Percentiles rank a stretch among this genome's conserved stretches.
Conservation (phyloP, 2,797 vertebrate species). For the Cirrhinus molitorella region DNA sequence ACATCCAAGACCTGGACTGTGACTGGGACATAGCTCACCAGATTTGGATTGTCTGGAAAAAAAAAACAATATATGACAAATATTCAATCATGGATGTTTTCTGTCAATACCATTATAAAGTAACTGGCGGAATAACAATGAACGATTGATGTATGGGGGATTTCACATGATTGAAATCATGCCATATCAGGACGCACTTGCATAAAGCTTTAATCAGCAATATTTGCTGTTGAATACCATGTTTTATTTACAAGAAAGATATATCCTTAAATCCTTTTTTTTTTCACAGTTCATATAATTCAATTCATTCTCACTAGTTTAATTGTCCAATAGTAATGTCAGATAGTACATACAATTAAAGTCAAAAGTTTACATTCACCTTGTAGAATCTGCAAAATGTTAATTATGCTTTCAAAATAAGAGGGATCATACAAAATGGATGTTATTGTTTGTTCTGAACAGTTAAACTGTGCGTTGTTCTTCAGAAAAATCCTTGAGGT, state of each 20-base stretch:
- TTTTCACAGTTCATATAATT: too few relatives aligned
- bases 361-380: too few relatives aligned
- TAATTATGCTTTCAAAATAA: too few relatives aligned
- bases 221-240: neutral
- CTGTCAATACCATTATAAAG: neutral
- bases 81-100: conserved; percentile 27
- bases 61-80: conserved; percentile 21
- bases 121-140: neutral
- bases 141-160: neutral
- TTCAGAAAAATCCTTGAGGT: too few relatives aligned
- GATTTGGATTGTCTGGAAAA: conserved; percentile 84
- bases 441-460: too few relatives aligned
- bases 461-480: too few relatives aligned
- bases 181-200: neutral
- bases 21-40: conserved; percentile 85
- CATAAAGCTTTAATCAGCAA: neutral
- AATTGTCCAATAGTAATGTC: neutral
- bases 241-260: neutral
- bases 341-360: neutral
- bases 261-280: neutral
- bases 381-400: too few relatives aligned
- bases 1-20: conserved; percentile 89
- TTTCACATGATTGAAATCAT: conserved; percentile 18
- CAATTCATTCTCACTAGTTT: neutral
- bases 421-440: too few relatives aligned